phyloP scores from a whole-genome alignment of 2,113 vertebrate species.

The Tapirus terrestris region DNA sequence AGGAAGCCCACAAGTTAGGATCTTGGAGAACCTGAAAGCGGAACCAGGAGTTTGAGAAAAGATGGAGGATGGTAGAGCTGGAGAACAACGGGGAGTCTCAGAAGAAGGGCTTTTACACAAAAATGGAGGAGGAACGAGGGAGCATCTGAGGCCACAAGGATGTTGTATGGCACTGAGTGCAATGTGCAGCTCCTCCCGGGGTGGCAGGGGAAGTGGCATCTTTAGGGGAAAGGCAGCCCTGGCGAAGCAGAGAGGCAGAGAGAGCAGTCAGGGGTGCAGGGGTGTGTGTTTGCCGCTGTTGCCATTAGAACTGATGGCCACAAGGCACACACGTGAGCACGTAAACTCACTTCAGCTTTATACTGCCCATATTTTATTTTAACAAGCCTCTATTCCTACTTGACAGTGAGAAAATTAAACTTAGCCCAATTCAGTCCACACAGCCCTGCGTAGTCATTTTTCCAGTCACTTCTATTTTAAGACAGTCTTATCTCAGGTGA shows the following conservation, averaged over 20 bases:
- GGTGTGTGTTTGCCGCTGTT: rapidly evolving
- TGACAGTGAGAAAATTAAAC: slow-evolving; percentile 2
- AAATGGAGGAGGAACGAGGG: rapidly evolving
- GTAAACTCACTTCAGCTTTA: neutral
- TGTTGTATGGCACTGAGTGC: rapidly evolving
- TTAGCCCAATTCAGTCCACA: neutral
- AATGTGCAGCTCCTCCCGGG: rapidly evolving
- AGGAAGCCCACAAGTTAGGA: neutral
- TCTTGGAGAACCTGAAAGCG: neutral
- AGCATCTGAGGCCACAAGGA: neutral
- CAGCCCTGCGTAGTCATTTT: neutral
- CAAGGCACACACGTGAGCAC: neutral
- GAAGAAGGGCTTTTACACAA: neutral
- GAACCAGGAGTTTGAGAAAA: neutral
- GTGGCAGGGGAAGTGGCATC: rapidly evolving
- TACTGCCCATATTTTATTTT: neutral
- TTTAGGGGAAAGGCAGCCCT: neutral
- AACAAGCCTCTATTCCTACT: neutral
- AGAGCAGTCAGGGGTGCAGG: neutral
- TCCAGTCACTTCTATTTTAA: neutral
- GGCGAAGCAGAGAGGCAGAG: neutral
- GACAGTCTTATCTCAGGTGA: neutral
- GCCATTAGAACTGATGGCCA: neutral
- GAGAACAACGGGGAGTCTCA: neutral
- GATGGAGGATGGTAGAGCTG: rapidly evolving